Base-by-base conservation (phyloP, 1,140 invertebrate species). In the Bombyx mandarina region DNA sequence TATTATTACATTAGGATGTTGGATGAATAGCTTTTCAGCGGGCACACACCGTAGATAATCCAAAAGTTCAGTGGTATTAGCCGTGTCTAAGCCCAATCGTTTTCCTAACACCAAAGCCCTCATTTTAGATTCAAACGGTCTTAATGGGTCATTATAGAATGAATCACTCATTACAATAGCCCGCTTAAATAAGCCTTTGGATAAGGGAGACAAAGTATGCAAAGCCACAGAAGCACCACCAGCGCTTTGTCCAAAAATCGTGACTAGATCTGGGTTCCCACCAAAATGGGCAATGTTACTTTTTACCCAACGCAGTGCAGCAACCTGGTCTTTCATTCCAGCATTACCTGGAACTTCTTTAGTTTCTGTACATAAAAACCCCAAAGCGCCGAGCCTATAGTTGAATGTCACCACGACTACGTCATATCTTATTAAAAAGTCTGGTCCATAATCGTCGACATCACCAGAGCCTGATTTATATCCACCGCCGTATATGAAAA, bases 341-440 rank as follows among this genome's bases (percentile, higher is more conserved):
- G 57, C 57, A 18, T 58, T 58, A 43, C 57, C 57, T 18, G 57
- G 57, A 3, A 54, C 57, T 10, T 58, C 57, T 48, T 53, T 51
- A n/a, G 57, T 52, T 42, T 58, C 51, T 43, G 53, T 47, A 42
- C 57, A 58, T 3, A 58, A 45, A 26, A 58, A 58, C 35, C 57
- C 57, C 22, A 58, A 22, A 8, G 52, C 50, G 52, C 52, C 57
- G 10, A 58, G 51, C 10, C 57, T 43, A 12, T 58, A 58, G 8
- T 58, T 52, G 18, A 58, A 46, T 6, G 57, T 58, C 22, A 58
- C 57, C 2, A 58, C 9, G 8, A 58, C n/a, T 47, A 58, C 51
- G 47, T 46, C 57, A 46, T 58, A 10, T 53, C 51, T 58, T 10
- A 58, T n/a, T 8, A 58, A 35, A 7, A 58, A 54, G 12, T 58